These are phyloP conservation scores for Esperia sulphurella DNA, from an alignment of 2,888 invertebrate species.

Conservation along the genomic window DNA sequence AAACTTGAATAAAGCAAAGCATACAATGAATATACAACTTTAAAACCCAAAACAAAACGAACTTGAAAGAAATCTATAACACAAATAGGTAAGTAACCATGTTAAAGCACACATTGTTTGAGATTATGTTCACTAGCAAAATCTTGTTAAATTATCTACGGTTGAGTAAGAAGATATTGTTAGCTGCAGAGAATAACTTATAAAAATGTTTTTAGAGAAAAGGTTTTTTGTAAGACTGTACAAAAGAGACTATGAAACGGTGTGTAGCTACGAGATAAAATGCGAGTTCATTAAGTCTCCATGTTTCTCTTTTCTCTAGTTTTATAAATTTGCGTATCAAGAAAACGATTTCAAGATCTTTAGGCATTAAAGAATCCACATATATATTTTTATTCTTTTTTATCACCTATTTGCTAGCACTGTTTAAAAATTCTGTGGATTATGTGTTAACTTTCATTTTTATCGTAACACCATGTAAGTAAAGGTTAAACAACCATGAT, in stretches of 20 bases:
- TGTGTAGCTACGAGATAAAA: background rate
- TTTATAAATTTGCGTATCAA: constrained; percentile 27
- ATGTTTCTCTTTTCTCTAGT: background rate
- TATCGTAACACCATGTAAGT: constrained; percentile 22
- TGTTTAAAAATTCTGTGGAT: too few species aligned
- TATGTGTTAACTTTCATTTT: too few species aligned
- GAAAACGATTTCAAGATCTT: too few species aligned
- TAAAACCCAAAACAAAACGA: too few species aligned
- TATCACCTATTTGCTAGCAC: too few species aligned
- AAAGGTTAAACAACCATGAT: constrained; percentile 45
- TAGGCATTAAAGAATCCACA: too few species aligned
- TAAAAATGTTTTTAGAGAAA: background rate
- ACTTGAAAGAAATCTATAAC: too few species aligned
- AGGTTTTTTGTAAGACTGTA: background rate
- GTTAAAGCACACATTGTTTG: background rate
- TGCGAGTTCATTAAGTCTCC: background rate
- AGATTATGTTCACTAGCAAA: background rate
- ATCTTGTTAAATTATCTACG: background rate
- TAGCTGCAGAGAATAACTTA: background rate
- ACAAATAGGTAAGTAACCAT: too few species aligned
- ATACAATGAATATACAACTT: too few species aligned
- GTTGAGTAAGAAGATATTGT: background rate
- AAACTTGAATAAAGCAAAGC: too few species aligned
- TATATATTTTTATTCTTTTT: too few species aligned
- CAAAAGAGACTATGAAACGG: background rate